A percentile compares a stretch with the other conserved stretches of the same genome.
phyloP scores from a whole-genome alignment of 2,113 vertebrate genomes.

The Hystrix cristata region DNA sequence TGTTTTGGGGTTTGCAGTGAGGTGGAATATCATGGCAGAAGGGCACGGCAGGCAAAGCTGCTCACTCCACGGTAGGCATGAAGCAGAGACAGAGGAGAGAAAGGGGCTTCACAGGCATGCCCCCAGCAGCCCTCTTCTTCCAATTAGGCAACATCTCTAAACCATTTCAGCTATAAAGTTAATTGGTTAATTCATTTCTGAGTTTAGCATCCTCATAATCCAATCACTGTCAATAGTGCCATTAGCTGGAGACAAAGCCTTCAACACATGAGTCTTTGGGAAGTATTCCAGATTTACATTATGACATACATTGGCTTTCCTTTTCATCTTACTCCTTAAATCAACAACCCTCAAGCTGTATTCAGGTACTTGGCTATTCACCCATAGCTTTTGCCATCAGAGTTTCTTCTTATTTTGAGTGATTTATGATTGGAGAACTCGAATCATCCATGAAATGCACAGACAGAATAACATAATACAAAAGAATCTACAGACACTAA shows the following conservation, averaged over 20 bases:
- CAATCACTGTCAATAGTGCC: not conserved
- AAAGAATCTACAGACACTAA: not conserved
- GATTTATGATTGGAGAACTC: not conserved
- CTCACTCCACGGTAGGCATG: not conserved
- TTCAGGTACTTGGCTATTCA: not conserved
- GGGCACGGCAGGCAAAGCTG: not conserved
- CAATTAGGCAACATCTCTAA: not conserved
- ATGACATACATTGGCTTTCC: not conserved
- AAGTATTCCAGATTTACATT: too few relatives aligned
- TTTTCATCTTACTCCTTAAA: not conserved
- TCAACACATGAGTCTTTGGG: too few relatives aligned
- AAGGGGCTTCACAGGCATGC: not conserved
- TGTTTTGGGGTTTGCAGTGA: not conserved
- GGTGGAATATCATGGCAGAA: not conserved
- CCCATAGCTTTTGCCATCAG: not conserved
- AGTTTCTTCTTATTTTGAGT: not conserved
- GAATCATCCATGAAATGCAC: not conserved
- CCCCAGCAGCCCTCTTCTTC: not conserved
- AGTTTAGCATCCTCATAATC: not conserved
- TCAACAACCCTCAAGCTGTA: not conserved
- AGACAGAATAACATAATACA: not conserved
- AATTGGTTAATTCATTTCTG: not conserved
- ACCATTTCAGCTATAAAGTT: too few relatives aligned
- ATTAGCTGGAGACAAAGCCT: not conserved
- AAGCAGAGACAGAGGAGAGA: not conserved